A percentile compares a stretch with the other conserved stretches of the same genome.
Conservation (phyloP, 2,113 vertebrate genomes). For the Lota lota region DNA sequence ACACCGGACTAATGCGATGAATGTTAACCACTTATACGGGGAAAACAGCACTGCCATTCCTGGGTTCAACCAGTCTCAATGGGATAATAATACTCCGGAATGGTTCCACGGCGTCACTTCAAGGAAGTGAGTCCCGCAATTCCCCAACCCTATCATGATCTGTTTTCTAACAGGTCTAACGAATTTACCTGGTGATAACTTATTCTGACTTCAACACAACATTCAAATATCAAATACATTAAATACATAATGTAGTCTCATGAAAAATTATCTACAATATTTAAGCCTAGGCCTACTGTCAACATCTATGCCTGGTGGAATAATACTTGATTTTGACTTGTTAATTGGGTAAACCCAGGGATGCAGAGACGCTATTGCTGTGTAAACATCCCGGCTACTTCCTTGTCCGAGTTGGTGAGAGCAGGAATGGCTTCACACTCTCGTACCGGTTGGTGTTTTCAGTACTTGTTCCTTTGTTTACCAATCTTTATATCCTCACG, state of each 20-base stretch:
- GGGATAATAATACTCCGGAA: slow-evolving; percentile 56
- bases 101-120: slow-evolving; percentile 84
- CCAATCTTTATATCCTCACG: too few relatives aligned
- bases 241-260: too few relatives aligned
- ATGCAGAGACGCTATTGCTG: slow-evolving; percentile 73
- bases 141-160: neutral
- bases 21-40: slow-evolving; percentile 28
- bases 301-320: too few relatives aligned
- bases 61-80: too few relatives aligned
- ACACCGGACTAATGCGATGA: slow-evolving; percentile 41
- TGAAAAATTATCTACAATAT: too few relatives aligned
- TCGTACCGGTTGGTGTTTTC: slow-evolving; percentile 74
- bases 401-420: slow-evolving; percentile 82
- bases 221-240: too few relatives aligned
- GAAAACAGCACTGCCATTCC: too few relatives aligned
- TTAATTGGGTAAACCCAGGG: slow-evolving; percentile 45
- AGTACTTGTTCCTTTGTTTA: too few relatives aligned
- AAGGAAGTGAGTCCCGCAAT: slow-evolving; percentile 72
- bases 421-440: slow-evolving; percentile 80
- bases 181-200: neutral
- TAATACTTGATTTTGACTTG: too few relatives aligned
- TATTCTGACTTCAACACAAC: too few relatives aligned
- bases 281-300: too few relatives aligned
- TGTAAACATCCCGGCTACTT: slow-evolving; percentile 73
- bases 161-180: neutral